Evolutionary conservation across 2,113 vertebrate genomes (phyloP), one percentile per base, ranked within the genome.

Genomic region (Thinocorus orbignyianus): DNA sequence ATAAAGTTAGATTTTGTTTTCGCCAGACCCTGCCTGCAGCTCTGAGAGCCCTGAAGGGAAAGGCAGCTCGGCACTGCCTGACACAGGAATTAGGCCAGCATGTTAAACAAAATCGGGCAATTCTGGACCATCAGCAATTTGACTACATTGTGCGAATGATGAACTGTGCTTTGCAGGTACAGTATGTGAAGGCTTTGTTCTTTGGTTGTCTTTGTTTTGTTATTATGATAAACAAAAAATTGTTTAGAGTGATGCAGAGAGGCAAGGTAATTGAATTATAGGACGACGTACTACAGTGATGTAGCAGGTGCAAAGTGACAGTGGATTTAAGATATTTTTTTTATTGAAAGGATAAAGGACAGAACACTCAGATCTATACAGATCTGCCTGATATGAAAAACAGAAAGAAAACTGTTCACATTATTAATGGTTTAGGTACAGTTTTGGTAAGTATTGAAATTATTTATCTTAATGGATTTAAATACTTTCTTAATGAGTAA

Each of bases 101-200:
- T 0, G 99, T 99, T 10, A 99, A 99, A 93, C 99, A 99, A 79
- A 99, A 99, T 92, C 98, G 99, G 7, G 99, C 99, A 37, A 99
- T 99, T 81, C 93, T 99, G 97, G 99, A 99, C 96, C 99, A 99
- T 93, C 99, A 99, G 54, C 99, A 99, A 97, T 99, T 99, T 72
- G 99, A 99, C 97, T 99, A 99, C 95, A 97, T 99, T 37, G 98
- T 99, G 90, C 98, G 99, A 66, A 99, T 99, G 99, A 99, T 99
- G 98, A 99, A 99, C 96, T 99, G 99, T 94, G 99, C 99, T 62
- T 97, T 99, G 39, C 99, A 99, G 99, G 99, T 99, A 98, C 97
- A 33, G 23, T 73, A 2, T 25, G 23, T 15, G 61, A 71, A 44
- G 26, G 6, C 42, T 30, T 52, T 87, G 28, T 68, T 83, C 55